Conservation (phyloP, 2,888 invertebrate genomes). For the Mechanitis messenoides region DNA sequence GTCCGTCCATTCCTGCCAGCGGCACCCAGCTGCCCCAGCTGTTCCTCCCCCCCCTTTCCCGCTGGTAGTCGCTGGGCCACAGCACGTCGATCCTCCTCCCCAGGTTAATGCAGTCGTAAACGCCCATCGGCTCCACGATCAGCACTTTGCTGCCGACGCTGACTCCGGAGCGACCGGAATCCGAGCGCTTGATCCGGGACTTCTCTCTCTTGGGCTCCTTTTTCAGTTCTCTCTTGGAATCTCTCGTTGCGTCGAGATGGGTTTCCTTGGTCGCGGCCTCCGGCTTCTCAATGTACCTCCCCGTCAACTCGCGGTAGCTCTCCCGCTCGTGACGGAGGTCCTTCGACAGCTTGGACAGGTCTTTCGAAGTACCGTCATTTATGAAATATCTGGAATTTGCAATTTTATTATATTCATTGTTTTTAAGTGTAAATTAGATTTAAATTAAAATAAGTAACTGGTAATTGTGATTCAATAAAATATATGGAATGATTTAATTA, state of each 20-base stretch:
- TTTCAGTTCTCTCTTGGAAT: constrained; percentile 50
- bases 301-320: constrained; percentile 67
- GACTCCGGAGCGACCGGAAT: constrained; percentile 56
- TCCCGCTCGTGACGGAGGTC: constrained; percentile 70
- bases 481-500: too few species aligned
- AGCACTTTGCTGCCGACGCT: constrained; percentile 67
- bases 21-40: constrained; percentile 94
- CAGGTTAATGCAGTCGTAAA: constrained; percentile 94
- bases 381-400: constrained; percentile 53
- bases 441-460: neutral
- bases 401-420: neutral
- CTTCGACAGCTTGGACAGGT: constrained; percentile 66
- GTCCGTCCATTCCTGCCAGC: constrained; percentile 93
- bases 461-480: neutral
- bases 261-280: constrained; percentile 57
- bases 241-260: constrained; percentile 40
- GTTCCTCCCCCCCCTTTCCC: constrained; percentile 89
- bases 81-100: constrained; percentile 94
- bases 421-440: neutral
- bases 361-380: constrained; percentile 66
- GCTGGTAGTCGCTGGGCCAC: constrained; percentile 95
- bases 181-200: constrained; percentile 64
- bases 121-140: constrained; percentile 73
- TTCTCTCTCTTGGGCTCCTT: constrained; percentile 63
- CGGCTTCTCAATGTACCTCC: constrained; percentile 65